Percentiles rank a stretch among this genome's conserved stretches.
phyloP scores from a whole-genome alignment of 2,888 invertebrate species.

The Blastobasis adustella region DNA sequence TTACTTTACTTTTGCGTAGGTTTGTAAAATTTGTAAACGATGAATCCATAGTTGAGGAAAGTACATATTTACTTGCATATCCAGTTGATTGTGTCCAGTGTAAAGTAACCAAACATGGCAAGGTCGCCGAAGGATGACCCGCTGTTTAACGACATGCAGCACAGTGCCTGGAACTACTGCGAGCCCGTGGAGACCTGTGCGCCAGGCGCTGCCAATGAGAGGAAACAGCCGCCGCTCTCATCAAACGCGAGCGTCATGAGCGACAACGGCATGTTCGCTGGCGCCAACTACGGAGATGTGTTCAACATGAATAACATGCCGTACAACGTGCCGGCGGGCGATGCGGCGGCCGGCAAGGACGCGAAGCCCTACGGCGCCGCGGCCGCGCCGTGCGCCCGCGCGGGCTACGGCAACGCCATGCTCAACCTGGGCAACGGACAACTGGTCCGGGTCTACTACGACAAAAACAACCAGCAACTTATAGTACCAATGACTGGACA shows the following conservation, averaged over 20 bases:
- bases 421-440: constrained; percentile 65
- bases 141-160: constrained; percentile 58
- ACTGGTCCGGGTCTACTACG: constrained; percentile 57
- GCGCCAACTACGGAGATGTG: constrained; percentile 48
- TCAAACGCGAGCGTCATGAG: constrained; percentile 38
- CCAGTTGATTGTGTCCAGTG: constrained; percentile 28
- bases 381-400: constrained; percentile 38
- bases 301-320: constrained; percentile 56
- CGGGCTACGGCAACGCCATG: constrained; percentile 61
- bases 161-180: constrained; percentile 66
- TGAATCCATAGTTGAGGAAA: constrained; percentile 46
- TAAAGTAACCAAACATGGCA: constrained; percentile 64
- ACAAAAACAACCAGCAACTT: constrained; percentile 63
- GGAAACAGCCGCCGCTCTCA: constrained; percentile 41
- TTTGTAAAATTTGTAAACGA: constrained; percentile 41
- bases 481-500: constrained; percentile 64
- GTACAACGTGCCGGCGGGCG: constrained; percentile 46
- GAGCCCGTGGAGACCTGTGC: constrained; percentile 53
- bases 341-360: constrained; percentile 41
- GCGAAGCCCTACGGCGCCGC: constrained; percentile 40
- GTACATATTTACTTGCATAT: constrained; percentile 21
- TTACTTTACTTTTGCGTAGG: constrained; percentile 30
- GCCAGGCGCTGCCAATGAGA: constrained; percentile 49
- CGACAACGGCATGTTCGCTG: constrained; percentile 53
- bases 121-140: constrained; percentile 70